Evolutionary conservation across 2,113 vertebrate genomes (phyloP), one percentile per base, ranked within the genome.

Genomic region (Caloenas nicobarica): DNA sequence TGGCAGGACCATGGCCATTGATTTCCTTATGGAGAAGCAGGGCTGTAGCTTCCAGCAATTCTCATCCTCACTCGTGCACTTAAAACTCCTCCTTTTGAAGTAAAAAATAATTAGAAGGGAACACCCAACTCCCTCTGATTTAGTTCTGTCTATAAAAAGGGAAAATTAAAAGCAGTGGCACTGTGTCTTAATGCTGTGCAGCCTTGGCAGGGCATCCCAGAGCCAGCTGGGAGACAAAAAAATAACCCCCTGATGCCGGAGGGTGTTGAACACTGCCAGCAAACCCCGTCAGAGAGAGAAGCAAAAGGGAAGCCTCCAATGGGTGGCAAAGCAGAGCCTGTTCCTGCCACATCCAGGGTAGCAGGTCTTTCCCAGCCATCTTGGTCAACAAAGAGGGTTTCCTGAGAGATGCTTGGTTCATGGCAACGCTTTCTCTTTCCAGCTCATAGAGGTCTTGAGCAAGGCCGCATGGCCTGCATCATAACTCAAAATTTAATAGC

Each of bases 1-100:
- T 34, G 18, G 14, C 6, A 28, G 36, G 23, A 33, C 56, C 33
- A 2, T 19, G 13, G 18, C 51, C 10, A 9, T 42, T 0, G 0
- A n/a, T 50, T 70, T 71, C 34, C 34, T 44, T 54, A 58, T 0
- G 13, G 29, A 58, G 16, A 8, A 73, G 11, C 16, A 56, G 17
- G 33, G 34, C n/a, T 54, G 46, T 19, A 77, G 7, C 19, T 91
- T 80, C 50, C 25, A 50, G 40, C 8, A 54, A 36, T 33, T 76
- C 25, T 64, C 2, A 0, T 44, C 40, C 29, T 91, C 19, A 14
- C 13, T n/a, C 36, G 5, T 42, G 5, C 4, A 5, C 62, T 78
- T 78, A n/a, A 42, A 86, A 73, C 9, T 62, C 16, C 18, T 3
- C 25, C n/a, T 87, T 88, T 29, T 38, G 19, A 86, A 80, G 40